Conservation (phyloP, 2,797 vertebrate genomes). For the Macroramphosus scolopax region DNA sequence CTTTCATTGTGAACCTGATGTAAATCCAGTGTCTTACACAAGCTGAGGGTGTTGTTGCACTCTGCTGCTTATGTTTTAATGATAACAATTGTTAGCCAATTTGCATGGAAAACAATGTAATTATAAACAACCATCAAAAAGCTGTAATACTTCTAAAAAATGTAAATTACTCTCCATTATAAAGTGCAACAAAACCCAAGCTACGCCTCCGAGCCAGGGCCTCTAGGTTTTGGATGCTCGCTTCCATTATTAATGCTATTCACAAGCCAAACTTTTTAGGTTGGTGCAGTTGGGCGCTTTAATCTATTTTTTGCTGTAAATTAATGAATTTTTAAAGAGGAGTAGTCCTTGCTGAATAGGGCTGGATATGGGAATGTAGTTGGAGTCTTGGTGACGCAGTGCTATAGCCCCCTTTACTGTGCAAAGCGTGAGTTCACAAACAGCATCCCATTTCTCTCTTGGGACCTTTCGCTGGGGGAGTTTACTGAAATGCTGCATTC, state of each 20-base stretch:
- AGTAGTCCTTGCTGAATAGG: slow-evolving; percentile 69
- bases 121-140: slow-evolving; percentile 76
- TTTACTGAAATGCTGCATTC: slow-evolving; percentile 71
- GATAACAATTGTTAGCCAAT: slow-evolving; percentile 70
- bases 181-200: slow-evolving; percentile 74
- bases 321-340: slow-evolving; percentile 82
- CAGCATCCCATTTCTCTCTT: slow-evolving; percentile 64
- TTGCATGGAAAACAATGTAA: slow-evolving; percentile 78
- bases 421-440: slow-evolving; percentile 74
- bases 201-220: slow-evolving; percentile 64
- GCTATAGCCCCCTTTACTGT: slow-evolving; percentile 68
- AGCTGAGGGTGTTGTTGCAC: slow-evolving; percentile 39
- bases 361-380: slow-evolving; percentile 67
- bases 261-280: slow-evolving; percentile 78
- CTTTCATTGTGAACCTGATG: slow-evolving; percentile 47
- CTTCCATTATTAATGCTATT: slow-evolving; percentile 80
- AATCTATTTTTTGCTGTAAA: slow-evolving; percentile 83
- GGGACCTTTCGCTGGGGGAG: slow-evolving; percentile 70
- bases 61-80: slow-evolving; percentile 69
- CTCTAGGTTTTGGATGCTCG: slow-evolving; percentile 67
- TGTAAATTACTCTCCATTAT: slow-evolving; percentile 76
- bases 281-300: slow-evolving; percentile 73
- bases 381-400: slow-evolving; percentile 62
- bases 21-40: slow-evolving; percentile 57
- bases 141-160: slow-evolving; percentile 70